Percentiles rank a stretch among this genome's conserved stretches.
phyloP scores from a whole-genome alignment of 2,888 invertebrate genomes.

The Monochamus alternatus region DNA sequence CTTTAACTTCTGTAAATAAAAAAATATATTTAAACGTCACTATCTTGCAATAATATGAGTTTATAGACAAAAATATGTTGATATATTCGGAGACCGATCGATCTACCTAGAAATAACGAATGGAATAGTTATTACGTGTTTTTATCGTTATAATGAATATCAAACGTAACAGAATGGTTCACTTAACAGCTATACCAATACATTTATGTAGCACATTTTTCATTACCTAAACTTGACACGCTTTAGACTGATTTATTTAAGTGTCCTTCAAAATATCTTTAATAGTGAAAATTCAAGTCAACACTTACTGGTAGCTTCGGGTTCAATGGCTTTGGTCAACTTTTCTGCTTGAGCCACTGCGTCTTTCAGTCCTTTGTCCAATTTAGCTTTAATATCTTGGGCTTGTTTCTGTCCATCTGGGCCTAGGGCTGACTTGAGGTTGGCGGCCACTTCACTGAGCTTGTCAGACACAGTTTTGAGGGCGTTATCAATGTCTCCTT shows the following conservation, averaged over 20 bases:
- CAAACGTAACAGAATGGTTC: no score
- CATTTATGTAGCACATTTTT: no score
- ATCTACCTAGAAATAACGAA: no score
- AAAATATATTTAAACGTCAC: conserved; percentile 16
- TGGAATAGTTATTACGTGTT: no score
- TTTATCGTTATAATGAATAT: no score
- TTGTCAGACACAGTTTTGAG: conserved; percentile 63
- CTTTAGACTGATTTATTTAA: no score
- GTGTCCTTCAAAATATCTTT: neutral
- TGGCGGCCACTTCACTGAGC: conserved; percentile 58
- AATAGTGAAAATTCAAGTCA: neutral
- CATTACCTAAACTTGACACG: no score
- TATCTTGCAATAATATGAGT: neutral
- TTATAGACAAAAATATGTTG: neutral
- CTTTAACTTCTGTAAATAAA: conserved; percentile 56
- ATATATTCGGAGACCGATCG: no score
- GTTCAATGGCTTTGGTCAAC: conserved; percentile 64
- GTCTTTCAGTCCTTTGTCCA: conserved; percentile 63
- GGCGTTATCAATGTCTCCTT: conserved; percentile 61
- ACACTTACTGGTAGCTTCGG: conserved; percentile 63
- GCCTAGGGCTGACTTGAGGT: conserved; percentile 61
- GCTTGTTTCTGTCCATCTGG: conserved; percentile 64
- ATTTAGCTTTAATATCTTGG: conserved; percentile 61
- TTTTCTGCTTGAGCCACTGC: conserved; percentile 63
- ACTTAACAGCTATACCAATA: no score